Conservation (phyloP, 2,113 vertebrate species). For the Eidolon helvum region DNA sequence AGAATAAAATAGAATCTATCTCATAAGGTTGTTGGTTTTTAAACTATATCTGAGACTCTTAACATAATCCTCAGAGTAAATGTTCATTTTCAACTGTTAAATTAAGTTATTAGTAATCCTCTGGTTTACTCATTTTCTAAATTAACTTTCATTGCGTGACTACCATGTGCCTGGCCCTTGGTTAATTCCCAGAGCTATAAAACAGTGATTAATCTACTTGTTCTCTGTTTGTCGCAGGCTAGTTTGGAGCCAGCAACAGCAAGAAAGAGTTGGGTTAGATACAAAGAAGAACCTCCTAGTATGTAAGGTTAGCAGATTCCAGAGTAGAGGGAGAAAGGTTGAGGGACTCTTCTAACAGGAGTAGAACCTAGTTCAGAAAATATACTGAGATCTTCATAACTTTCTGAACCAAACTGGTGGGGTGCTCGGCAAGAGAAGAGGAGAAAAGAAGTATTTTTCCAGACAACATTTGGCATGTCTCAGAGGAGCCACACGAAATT, state of each 20-base stretch:
- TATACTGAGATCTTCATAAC: neutral
- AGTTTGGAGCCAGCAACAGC: neutral
- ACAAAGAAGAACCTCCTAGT: neutral
- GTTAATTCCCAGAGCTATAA: neutral
- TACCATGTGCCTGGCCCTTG: neutral
- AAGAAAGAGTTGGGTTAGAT: neutral
- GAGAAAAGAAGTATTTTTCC: slow-evolving; percentile 46
- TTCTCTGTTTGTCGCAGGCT: neutral
- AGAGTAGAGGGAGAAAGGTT: neutral
- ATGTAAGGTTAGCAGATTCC: neutral
- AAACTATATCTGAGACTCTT: neutral
- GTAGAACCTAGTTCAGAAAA: neutral
- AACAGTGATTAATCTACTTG: neutral
- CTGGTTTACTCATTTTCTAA: neutral
- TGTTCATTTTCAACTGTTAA: neutral
- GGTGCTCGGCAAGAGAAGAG: neutral
- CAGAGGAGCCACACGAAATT: neutral
- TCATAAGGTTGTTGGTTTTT: neutral
- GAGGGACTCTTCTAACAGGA: neutral
- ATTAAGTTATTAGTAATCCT: neutral
- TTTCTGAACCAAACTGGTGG: neutral
- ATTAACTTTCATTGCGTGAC: neutral
- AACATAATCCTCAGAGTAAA: neutral
- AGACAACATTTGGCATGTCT: neutral
- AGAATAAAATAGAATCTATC: neutral